Evolutionary conservation across 2,797 vertebrate genomes (phyloP).

Genomic region (Limnodromus scolopaceus): DNA sequence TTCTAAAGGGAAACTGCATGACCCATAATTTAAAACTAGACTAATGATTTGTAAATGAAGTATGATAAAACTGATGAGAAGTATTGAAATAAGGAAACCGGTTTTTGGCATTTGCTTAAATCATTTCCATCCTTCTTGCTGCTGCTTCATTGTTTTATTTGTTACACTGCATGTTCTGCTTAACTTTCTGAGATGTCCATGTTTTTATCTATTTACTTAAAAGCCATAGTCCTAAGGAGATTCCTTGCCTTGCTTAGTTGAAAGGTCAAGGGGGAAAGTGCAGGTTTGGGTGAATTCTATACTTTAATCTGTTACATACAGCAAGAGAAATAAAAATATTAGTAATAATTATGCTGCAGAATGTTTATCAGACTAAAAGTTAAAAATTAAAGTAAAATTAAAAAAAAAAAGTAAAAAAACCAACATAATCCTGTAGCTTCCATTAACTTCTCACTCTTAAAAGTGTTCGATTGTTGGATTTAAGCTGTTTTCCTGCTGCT

Average conservation of each 20-base stretch:
- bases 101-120: neutral
- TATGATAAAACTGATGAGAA: neutral
- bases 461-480: conserved; percentile 1
- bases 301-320: fast-evolving
- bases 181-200: neutral
- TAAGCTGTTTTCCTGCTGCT: neutral
- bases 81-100: neutral
- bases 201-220: neutral
- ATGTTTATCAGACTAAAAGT: neutral
- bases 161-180: neutral
- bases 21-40: neutral
- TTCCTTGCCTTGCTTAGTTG: neutral
- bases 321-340: neutral
- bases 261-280: neutral
- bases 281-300: neutral
- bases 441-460: neutral
- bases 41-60: neutral
- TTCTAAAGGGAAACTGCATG: neutral
- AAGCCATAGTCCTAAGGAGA: neutral
- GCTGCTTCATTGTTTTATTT: neutral
- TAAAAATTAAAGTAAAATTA: neutral
- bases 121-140: neutral
- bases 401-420: neutral
- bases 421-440: neutral
- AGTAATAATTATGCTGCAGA: neutral